These are phyloP conservation scores for Lycopodina hypogea DNA, from an alignment of 37 sponge, comb jelly and placozoan species.

Conservation along the genomic window DNA sequence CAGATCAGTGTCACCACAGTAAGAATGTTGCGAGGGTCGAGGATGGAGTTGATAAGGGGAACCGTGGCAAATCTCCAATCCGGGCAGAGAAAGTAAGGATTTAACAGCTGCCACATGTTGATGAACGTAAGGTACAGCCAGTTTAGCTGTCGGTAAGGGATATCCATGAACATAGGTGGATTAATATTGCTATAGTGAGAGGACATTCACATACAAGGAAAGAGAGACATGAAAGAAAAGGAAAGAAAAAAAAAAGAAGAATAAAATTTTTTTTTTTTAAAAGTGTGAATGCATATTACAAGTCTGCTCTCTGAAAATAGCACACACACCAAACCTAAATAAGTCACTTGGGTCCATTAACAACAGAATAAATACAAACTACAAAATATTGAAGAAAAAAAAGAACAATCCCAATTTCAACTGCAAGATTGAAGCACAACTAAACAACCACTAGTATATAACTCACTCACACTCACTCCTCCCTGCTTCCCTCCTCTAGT, in stretches of 20 bases:
- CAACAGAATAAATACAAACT: too few relatives aligned
- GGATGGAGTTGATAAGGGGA: slow-evolving; percentile 61
- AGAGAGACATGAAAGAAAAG: background rate
- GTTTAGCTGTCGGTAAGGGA: slow-evolving; percentile 78
- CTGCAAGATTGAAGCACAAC: too few relatives aligned
- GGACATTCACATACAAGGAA: background rate
- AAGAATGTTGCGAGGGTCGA: slow-evolving; percentile 67
- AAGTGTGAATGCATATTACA: background rate
- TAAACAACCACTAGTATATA: too few relatives aligned
- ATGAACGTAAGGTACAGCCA: slow-evolving; percentile 77
- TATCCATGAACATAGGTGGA: slow-evolving; percentile 59
- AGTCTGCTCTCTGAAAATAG: background rate
- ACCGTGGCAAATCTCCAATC: slow-evolving; percentile 89
- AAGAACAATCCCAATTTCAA: too few relatives aligned
- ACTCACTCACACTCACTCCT: too few relatives aligned
- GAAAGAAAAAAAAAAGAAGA: background rate
- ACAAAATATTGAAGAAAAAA: too few relatives aligned
- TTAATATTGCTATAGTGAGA: slow-evolving; percentile 60
- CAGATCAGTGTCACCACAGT: slow-evolving; percentile 41
- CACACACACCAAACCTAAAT: background rate
- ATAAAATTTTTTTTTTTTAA: too few relatives aligned
- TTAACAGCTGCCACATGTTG: slow-evolving; percentile 75
- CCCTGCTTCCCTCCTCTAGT: too few relatives aligned
- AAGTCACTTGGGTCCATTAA: too few relatives aligned
- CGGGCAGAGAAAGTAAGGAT: slow-evolving; percentile 69